phyloP scores from a whole-genome alignment of 1,140 invertebrate genomes.

The Anoplolepis gracilipes region DNA sequence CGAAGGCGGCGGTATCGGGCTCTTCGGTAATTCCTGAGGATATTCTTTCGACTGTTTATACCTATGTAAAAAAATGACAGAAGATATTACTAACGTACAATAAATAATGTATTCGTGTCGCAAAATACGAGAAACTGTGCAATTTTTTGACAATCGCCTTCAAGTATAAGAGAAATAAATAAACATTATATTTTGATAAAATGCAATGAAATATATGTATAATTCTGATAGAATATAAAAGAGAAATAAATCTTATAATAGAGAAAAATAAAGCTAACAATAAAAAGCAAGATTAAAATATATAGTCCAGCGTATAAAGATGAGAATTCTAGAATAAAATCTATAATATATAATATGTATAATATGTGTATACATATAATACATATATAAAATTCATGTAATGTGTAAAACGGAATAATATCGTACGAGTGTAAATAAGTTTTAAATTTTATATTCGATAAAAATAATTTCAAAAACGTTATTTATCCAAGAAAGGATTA shows the following conservation, averaged over 20 bases:
- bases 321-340: background rate
- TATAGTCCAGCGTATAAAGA: background rate
- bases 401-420: too few relatives aligned
- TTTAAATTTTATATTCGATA: background rate
- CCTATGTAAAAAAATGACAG: constrained; percentile 64
- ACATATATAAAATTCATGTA: too few relatives aligned
- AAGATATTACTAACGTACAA: constrained; percentile 32
- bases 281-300: background rate
- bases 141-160: constrained; percentile 35
- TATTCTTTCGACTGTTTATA: constrained; percentile 70
- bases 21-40: constrained; percentile 81
- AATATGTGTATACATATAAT: background rate
- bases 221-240: background rate
- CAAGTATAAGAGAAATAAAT: background rate
- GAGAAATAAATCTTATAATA: background rate
- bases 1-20: constrained; percentile 79
- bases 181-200: background rate
- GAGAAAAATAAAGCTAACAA: background rate
- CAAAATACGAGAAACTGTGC: constrained; percentile 33
- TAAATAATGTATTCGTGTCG: background rate
- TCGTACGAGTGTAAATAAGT: background rate
- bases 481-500: background rate
- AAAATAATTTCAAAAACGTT: background rate
- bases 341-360: background rate
- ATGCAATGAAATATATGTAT: background rate